phyloP scores from a whole-genome alignment of 1,140 invertebrate genomes.

The Catajapyx aquilonaris region DNA sequence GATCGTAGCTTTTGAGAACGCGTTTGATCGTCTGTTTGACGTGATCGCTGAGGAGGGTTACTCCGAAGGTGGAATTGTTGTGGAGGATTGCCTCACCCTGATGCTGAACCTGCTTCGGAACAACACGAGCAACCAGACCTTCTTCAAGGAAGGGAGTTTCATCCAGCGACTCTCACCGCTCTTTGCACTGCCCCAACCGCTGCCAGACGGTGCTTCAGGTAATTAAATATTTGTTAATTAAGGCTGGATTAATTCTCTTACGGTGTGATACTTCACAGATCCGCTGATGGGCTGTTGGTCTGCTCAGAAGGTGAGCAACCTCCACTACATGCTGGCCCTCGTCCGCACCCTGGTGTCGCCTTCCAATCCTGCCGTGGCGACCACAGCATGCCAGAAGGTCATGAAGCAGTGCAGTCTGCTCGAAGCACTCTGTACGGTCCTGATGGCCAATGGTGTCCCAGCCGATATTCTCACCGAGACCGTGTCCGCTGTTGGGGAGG shows the following conservation, averaged over 20 bases:
- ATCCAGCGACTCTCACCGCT: constrained; percentile 74
- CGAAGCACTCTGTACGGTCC: constrained; percentile 61
- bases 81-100: constrained; percentile 91
- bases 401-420: constrained; percentile 66
- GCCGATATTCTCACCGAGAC: constrained; percentile 90
- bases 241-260: no score
- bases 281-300: constrained; percentile 60
- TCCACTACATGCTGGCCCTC: constrained; percentile 74
- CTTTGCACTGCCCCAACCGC: constrained; percentile 56
- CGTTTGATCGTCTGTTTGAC: constrained; percentile 86
- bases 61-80: constrained; percentile 89
- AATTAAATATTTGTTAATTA: no score
- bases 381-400: constrained; percentile 63
- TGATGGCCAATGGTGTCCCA: constrained; percentile 92
- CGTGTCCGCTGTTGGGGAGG: constrained; percentile 85
- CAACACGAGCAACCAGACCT: constrained; percentile 95
- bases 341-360: constrained; percentile 77
- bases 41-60: constrained; percentile 83
- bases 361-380: constrained; percentile 55
- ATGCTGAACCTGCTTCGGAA: constrained; percentile 86
- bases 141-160: constrained; percentile 93
- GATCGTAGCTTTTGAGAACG: constrained; percentile 98
- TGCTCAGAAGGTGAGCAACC: constrained; percentile 84
- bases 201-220: no score
- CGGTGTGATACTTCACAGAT: no score